Base-by-base conservation (phyloP, 2,888 invertebrate genomes). In the Tiphia femorata region DNA sequence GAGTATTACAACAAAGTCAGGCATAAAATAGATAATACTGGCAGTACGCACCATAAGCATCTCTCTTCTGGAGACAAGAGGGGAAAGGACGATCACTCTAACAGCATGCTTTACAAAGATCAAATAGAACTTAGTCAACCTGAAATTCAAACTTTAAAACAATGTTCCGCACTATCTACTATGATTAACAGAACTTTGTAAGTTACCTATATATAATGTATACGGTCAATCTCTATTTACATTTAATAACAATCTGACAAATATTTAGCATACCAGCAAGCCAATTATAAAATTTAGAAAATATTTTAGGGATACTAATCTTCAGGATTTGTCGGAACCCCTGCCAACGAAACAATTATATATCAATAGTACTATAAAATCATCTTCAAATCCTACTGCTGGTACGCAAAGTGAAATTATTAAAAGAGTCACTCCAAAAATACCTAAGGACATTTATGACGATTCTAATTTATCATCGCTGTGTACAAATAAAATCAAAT, bases 111-210 rank as follows among this genome's bases (percentile, higher is more conserved):
- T 5, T 46, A 44, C 7, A 50, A 52, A 8, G 38, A 48, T n/a
- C 59, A 47, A n/a, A n/a, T n/a, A n/a, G n/a, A n/a, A n/a, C n/a
- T n/a, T n/a, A n/a, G n/a, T n/a, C n/a, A n/a, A n/a, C n/a, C 62
- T 2, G 75, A 71, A 55, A 41, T 65, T 1, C 61, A 70, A 40
- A 78, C 78, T 0, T 49, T 79, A 47, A 70, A 76, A 47, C 74
- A 78, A 46, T 79, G 79, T 48, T 69, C 77, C 0, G 74, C 71
- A 8, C 55, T 80, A 7, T 80, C 80, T 14, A 73, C 70, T 29
- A 73, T 79, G 61, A 80, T 80, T 14, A 80, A 80, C 50, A 70
- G 70, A 27, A 67, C 68, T 14, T 60, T 78, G 78, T 78, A 65
- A 67, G 74, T 53, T 44, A n/a, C n/a, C n/a, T n/a, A n/a, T n/a